Percentiles rank a stretch among this genome's conserved stretches.
Conservation (phyloP, 2,113 vertebrate species). For the Potamarius usumacintae region DNA sequence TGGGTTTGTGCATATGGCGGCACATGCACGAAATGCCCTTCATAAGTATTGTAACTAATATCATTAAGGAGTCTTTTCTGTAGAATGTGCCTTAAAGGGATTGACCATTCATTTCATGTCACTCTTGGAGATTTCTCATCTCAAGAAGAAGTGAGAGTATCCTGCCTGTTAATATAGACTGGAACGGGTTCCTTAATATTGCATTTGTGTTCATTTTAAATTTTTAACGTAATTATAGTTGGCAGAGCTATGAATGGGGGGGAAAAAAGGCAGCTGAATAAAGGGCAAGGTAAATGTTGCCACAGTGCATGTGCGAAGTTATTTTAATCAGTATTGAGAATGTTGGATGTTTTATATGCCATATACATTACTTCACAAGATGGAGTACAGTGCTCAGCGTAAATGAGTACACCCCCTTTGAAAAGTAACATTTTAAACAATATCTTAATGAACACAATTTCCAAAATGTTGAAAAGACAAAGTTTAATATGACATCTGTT, state of each 20-base stretch:
- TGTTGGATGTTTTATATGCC: not conserved
- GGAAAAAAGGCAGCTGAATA: not conserved
- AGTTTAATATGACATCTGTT: too few species aligned
- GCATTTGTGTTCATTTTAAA: not conserved
- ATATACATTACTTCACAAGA: not conserved
- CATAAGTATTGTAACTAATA: constrained; percentile 25
- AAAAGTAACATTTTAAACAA: too few species aligned
- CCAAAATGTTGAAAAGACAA: too few species aligned
- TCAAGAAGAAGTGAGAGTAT: not conserved
- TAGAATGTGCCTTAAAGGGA: not conserved
- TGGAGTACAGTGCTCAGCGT: too few species aligned
- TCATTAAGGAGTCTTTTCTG: not conserved
- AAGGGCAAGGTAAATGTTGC: not conserved
- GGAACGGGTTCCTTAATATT: not conserved
- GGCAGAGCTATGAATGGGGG: too few species aligned
- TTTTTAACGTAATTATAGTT: not conserved
- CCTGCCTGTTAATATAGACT: not conserved
- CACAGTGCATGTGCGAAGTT: not conserved
- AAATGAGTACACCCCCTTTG: too few species aligned
- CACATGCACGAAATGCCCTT: constrained; percentile 37
- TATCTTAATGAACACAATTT: too few species aligned
- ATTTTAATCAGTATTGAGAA: not conserved
- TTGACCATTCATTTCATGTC: not conserved
- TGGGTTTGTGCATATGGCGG: constrained; percentile 34
- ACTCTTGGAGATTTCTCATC: not conserved